These are phyloP conservation scores for Falco cherrug DNA, from an alignment of 2,797 vertebrate species.

Conservation along the genomic window DNA sequence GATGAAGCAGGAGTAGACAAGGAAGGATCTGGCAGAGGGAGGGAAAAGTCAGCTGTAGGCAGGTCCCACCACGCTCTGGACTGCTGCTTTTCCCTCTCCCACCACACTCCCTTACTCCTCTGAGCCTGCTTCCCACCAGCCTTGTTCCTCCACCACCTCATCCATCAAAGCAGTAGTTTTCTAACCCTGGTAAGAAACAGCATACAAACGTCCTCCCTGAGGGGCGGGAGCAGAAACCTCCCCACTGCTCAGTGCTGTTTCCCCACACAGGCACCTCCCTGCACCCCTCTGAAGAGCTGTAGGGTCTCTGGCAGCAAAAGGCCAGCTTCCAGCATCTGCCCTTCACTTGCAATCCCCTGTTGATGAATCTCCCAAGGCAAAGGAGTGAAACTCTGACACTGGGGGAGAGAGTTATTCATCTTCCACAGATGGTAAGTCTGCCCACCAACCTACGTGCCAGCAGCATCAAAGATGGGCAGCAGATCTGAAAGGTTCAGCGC, in stretches of 20 bases:
- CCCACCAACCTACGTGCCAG: not conserved
- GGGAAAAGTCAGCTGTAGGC: not conserved
- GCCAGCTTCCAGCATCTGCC: not conserved
- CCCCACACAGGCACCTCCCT: rapidly evolving
- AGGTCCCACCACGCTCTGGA: not conserved
- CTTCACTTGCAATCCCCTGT: not conserved
- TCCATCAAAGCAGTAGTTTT: not conserved
- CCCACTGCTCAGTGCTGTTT: not conserved
- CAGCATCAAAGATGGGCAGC: not conserved
- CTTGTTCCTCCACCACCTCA: rapidly evolving
- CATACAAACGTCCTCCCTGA: not conserved
- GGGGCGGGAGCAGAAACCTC: not conserved
- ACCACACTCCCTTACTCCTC: not conserved
- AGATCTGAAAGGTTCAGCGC: not conserved
- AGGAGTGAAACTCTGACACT: not conserved
- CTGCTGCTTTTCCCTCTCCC: not conserved
- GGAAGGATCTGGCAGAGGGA: not conserved
- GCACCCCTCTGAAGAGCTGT: not conserved
- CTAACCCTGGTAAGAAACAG: not conserved
- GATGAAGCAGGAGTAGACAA: not conserved
- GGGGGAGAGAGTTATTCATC: not conserved
- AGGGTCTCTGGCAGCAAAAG: not conserved
- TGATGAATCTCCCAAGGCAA: not conserved
- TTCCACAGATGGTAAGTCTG: not conserved
- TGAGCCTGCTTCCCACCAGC: not conserved